Conservation (phyloP, 1,140 invertebrate genomes). For the Hyles euphorbiae region DNA sequence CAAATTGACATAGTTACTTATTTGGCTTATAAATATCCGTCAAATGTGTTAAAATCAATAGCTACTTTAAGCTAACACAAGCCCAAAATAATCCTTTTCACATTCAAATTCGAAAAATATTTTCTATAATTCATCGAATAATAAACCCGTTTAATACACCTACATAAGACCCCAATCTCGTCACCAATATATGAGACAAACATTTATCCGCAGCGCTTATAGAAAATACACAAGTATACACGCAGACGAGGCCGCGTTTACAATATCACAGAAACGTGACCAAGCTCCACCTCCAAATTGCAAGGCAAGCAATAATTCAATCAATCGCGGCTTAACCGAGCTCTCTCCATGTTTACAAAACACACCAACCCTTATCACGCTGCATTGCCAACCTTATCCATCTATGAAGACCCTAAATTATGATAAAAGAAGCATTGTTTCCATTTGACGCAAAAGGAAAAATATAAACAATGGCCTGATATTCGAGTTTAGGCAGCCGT, state of each 20-base stretch:
- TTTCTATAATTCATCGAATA: no score
- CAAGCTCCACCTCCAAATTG: slow-evolving; percentile 39
- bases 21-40: no score
- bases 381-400: slow-evolving; percentile 39
- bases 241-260: slow-evolving; percentile 10
- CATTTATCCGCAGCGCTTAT: background rate
- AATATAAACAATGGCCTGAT: slow-evolving; percentile 10
- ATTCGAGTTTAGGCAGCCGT: slow-evolving; percentile 1
- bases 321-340: slow-evolving; percentile 59
- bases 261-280: slow-evolving; percentile 44
- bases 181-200: background rate
- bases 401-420: slow-evolving; percentile 32
- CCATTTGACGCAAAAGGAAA: slow-evolving; percentile 6
- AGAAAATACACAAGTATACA: slow-evolving; percentile 1
- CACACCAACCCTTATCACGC: slow-evolving; percentile 46
- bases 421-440: slow-evolving; percentile 5
- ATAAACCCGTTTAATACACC: no score
- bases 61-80: no score
- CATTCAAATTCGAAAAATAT: no score
- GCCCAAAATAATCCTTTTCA: no score
- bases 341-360: slow-evolving; percentile 64
- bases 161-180: no score
- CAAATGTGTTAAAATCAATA: no score
- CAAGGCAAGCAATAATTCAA: slow-evolving; percentile 67
- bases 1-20: no score